Percentiles rank a stretch among this genome's conserved stretches.
phyloP scores from a whole-genome alignment of 2,797 vertebrate species.

The Rhabdophis nuchalis region DNA sequence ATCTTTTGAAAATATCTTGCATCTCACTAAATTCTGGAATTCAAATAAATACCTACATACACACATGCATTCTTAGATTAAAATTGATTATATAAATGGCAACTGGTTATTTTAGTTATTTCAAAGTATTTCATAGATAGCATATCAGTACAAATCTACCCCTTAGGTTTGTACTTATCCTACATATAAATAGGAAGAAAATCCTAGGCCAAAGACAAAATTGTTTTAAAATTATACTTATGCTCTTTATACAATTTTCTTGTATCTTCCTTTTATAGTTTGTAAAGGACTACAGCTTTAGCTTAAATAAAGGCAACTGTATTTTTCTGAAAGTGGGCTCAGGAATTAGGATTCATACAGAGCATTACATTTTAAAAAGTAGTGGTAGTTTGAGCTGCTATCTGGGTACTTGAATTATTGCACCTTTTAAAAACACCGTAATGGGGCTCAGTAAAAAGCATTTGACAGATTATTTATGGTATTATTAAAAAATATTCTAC shows the following conservation, averaged over 20 bases:
- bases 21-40: conserved; percentile 9
- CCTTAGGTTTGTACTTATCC: not conserved
- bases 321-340: not conserved
- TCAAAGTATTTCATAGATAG: conserved; percentile 8
- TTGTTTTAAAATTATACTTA: conserved; percentile 22
- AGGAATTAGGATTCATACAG: not conserved
- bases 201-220: not conserved
- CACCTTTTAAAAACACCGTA: conserved; percentile 48
- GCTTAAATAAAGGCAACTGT: not conserved
- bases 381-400: conserved; percentile 36
- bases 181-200: conserved; percentile 22
- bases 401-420: conserved; percentile 32
- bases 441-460: conserved; percentile 30
- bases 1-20: not conserved
- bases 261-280: conserved; percentile 21
- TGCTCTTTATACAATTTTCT: conserved; percentile 30
- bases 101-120: conserved; percentile 17
- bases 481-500: conserved; percentile 35
- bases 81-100: conserved; percentile 30
- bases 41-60: conserved; percentile 32
- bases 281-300: not conserved
- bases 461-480: conserved; percentile 6
- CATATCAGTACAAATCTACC: conserved; percentile 9
- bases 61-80: conserved; percentile 25
- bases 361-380: conserved; percentile 22